Evolutionary conservation across 1,140 invertebrate species (phyloP).

Genomic region (Pteromalus puparum): DNA sequence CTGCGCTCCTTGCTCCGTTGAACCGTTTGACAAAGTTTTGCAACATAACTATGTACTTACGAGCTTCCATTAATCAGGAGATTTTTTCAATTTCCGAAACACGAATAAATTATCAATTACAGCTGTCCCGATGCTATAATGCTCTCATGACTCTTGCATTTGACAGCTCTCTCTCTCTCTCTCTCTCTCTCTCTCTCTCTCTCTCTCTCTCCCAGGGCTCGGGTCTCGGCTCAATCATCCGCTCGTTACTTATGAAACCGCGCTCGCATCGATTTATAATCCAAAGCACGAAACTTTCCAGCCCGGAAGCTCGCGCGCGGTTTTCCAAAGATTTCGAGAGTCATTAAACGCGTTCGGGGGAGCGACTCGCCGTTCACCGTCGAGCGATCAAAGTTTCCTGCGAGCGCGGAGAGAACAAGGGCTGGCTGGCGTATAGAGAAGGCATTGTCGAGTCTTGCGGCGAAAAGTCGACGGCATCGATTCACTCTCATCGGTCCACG

Average conservation of each 20-base stretch:
- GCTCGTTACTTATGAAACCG: slow-evolving; percentile 18
- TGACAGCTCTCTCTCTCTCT: neutral
- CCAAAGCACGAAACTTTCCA: neutral
- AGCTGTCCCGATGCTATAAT: neutral
- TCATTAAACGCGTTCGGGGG: neutral
- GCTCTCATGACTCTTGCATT: neutral
- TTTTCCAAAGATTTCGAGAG: slow-evolving; percentile 7
- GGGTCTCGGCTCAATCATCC: neutral
- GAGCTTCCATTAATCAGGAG: neutral
- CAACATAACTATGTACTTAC: no score
- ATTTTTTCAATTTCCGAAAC: neutral
- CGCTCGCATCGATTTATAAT: slow-evolving; percentile 28
- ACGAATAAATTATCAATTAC: slow-evolving; percentile 1
- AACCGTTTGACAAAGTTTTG: neutral
- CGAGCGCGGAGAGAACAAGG: neutral
- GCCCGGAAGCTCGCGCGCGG: neutral
- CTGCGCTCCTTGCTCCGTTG: neutral
- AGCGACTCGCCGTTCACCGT: neutral
- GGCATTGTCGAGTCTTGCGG: slow-evolving; percentile 17
- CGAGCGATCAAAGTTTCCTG: slow-evolving; percentile 40
- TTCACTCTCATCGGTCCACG: slow-evolving; percentile 62
- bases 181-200: neutral
- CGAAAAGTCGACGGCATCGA: neutral
- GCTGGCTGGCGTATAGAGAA: slow-evolving; percentile 7
- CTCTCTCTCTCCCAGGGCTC: neutral